These are phyloP conservation scores for Turritopsis rubra DNA, from an alignment of 30 jellyfish, hydroid and myxozoan species.

Conservation along the genomic window DNA sequence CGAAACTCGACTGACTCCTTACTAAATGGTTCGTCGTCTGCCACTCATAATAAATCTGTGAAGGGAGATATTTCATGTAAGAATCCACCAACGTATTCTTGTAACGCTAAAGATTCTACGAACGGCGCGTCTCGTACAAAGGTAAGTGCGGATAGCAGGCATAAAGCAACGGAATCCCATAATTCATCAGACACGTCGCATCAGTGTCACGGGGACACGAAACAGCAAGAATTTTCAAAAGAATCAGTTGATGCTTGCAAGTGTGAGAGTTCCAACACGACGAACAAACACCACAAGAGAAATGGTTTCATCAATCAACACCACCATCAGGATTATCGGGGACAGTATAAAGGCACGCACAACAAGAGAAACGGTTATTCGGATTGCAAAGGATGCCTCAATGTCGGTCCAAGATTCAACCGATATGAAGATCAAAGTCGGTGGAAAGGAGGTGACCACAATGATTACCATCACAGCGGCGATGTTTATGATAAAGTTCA, in stretches of 20 bases:
- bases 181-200: background rate
- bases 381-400: conserved; percentile 5
- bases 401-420: conserved; percentile 21
- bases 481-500: conserved; percentile 1
- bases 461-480: background rate
- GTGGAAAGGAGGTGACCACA: conserved; percentile 3
- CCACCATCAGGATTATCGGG: background rate
- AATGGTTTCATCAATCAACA: conserved; percentile 7
- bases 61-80: background rate
- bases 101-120: background rate
- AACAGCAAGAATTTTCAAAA: background rate
- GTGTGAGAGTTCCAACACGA: conserved; percentile 9
- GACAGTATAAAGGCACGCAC: conserved; percentile 10
- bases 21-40: background rate
- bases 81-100: background rate
- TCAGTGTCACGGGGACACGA: background rate
- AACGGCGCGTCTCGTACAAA: background rate
- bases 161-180: background rate
- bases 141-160: background rate
- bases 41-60: background rate
- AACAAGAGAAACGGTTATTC: conserved; percentile 20
- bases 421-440: conserved; percentile 14
- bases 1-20: background rate
- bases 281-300: conserved; percentile 12
- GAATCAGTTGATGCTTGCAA: conserved; percentile 3